A percentile compares a stretch with the other conserved stretches of the same genome.
Evolutionary conservation across 2,113 vertebrate species (phyloP).

Genomic region (Epinephelus lanceolatus): DNA sequence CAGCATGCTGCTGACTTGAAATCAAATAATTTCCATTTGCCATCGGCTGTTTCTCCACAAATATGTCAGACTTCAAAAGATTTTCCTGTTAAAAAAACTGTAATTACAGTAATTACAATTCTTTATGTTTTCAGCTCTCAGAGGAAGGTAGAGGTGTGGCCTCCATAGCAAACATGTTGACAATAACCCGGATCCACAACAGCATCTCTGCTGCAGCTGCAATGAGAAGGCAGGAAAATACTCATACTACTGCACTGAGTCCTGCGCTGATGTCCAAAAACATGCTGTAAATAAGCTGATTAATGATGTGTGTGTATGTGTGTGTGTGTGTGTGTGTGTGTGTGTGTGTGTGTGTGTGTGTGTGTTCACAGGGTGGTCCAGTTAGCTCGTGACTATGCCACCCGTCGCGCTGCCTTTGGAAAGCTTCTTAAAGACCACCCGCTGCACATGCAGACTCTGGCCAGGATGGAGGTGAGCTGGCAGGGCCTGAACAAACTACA

Average conservation of each 20-base stretch:
- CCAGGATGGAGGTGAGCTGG: slow-evolving; percentile 87
- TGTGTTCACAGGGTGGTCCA: slow-evolving; percentile 83
- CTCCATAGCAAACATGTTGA: slow-evolving; percentile 89
- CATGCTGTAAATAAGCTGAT: background rate
- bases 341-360: slow-evolving; percentile 1
- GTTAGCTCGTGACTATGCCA: slow-evolving; percentile 87
- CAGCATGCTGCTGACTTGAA: too few relatives aligned
- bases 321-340: slow-evolving; percentile 16
- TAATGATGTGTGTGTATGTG: slow-evolving; percentile 7
- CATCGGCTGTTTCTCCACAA: too few relatives aligned
- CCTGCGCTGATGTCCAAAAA: background rate
- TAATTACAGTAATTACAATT: too few relatives aligned
- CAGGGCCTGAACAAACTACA: background rate
- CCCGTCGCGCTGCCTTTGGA: slow-evolving; percentile 86
- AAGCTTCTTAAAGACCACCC: slow-evolving; percentile 89
- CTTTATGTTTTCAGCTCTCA: slow-evolving; percentile 83
- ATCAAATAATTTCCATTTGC: too few relatives aligned
- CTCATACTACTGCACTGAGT: background rate
- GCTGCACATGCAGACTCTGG: slow-evolving; percentile 88
- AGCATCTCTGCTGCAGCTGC: slow-evolving; percentile 80
- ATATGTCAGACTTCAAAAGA: too few relatives aligned
- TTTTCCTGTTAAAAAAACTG: too few relatives aligned
- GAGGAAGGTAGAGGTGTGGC: slow-evolving; percentile 89
- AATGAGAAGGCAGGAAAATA: slow-evolving; percentile 88
- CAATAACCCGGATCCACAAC: slow-evolving; percentile 90